Conservation (phyloP, 2,797 vertebrate species). For the Pseudochromis fuscus region DNA sequence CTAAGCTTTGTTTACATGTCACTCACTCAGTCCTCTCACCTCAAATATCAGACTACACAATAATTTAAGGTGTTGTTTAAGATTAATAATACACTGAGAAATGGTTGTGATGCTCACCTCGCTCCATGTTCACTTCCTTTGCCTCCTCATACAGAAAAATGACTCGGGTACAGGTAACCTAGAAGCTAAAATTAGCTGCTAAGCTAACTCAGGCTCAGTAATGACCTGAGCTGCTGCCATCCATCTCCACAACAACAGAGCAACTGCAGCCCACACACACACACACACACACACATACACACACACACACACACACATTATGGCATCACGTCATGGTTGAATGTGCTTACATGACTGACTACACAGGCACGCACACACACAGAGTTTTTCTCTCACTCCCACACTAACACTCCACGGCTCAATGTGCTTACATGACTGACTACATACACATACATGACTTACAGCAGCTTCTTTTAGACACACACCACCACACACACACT, state of each 20-base stretch:
- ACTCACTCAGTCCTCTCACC: no score
- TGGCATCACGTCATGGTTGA: conserved; percentile 53
- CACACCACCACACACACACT: conserved; percentile 2
- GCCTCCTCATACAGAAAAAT: conserved; percentile 14
- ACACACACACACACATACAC: conserved; percentile 27
- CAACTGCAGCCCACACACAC: conserved; percentile 57
- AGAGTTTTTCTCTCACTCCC: conserved; percentile 34
- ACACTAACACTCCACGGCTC: conserved; percentile 29
- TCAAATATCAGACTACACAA: no score
- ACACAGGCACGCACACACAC: conserved; percentile 34
- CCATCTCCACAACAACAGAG: conserved; percentile 57
- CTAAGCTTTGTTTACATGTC: not conserved
- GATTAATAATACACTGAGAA: not conserved
- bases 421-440: conserved; percentile 46
- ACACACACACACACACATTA: conserved; percentile 32
- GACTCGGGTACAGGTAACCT: conserved; percentile 42
- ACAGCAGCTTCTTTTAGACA: conserved; percentile 11
- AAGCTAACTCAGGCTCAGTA: conserved; percentile 52
- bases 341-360: conserved; percentile 51
- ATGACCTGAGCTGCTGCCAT: conserved; percentile 52
- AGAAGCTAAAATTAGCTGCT: conserved; percentile 61
- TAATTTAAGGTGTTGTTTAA: not conserved
- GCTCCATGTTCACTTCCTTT: conserved; percentile 17
- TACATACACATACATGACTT: conserved; percentile 30
- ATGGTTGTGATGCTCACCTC: conserved; percentile 11